Evolutionary conservation across 1,140 invertebrate species (phyloP).

Genomic region (Rhysida immarginata): DNA sequence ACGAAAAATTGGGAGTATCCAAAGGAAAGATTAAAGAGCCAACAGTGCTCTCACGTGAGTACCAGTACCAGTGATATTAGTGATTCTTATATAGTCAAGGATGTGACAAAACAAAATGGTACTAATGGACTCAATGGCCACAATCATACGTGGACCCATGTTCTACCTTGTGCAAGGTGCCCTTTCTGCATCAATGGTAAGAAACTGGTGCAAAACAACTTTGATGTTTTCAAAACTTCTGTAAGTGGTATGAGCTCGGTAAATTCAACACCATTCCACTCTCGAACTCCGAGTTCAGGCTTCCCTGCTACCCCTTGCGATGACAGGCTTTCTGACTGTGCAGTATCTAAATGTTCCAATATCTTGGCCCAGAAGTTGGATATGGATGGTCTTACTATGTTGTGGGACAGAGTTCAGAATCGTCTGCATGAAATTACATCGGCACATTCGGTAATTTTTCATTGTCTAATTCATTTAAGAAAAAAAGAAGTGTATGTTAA

Average conservation of each 20-base stretch:
- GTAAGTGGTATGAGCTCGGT: constrained; percentile 19
- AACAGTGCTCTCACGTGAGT: constrained; percentile 13
- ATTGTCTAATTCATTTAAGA: constrained; percentile 13
- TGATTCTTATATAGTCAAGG: constrained; percentile 22
- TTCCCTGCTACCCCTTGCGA: constrained; percentile 24
- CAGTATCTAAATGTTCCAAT: neutral
- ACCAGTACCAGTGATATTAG: constrained; percentile 30
- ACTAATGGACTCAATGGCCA: constrained; percentile 1
- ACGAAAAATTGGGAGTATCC: no score
- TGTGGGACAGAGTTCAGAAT: constrained; percentile 58
- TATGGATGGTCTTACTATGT: constrained; percentile 47
- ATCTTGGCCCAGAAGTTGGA: constrained; percentile 14
- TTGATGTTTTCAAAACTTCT: neutral
- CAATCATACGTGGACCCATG: neutral
- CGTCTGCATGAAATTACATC: constrained; percentile 60
- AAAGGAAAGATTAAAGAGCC: no score
- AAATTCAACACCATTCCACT: constrained; percentile 27
- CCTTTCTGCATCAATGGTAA: neutral
- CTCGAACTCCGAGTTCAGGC: constrained; percentile 27
- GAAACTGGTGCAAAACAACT: neutral
- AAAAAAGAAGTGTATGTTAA: neutral
- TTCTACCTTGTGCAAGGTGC: neutral
- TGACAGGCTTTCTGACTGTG: constrained; percentile 19
- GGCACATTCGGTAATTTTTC: constrained; percentile 47
- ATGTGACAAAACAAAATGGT: neutral